These are phyloP conservation scores for Erebia ligea DNA, from an alignment of 2,888 invertebrate species.

Conservation along the genomic window DNA sequence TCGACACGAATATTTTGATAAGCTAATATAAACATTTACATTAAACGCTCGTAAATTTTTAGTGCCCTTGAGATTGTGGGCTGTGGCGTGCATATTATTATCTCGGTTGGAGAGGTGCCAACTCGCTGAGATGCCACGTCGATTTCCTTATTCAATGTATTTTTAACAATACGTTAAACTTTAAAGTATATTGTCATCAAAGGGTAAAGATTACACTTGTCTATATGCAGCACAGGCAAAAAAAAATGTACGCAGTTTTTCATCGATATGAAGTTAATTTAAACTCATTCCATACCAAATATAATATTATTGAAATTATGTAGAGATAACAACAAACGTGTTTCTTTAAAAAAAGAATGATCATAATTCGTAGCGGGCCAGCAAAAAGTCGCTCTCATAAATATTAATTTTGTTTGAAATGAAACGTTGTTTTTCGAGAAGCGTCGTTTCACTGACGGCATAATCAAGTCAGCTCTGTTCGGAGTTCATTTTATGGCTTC, in stretches of 20 bases:
- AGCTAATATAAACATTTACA: slow-evolving; percentile 50
- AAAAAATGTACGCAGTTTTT: neutral
- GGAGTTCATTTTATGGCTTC: slow-evolving; percentile 15
- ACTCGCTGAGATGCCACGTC: slow-evolving; percentile 60
- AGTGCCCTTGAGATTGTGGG: slow-evolving; percentile 65
- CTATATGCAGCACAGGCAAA: neutral
- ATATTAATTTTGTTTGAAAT: slow-evolving; percentile 20
- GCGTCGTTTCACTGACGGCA: slow-evolving; percentile 12
- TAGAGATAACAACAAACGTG: slow-evolving; percentile 6
- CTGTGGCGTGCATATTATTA: slow-evolving; percentile 54
- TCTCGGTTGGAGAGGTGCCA: slow-evolving; percentile 64
- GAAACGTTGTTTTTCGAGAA: slow-evolving; percentile 9
- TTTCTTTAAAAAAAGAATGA: slow-evolving; percentile 7
- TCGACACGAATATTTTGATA: slow-evolving; percentile 29
- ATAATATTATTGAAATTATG: slow-evolving; percentile 7
- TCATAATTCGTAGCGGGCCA: slow-evolving; percentile 2
- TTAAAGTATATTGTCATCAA: slow-evolving; percentile 3
- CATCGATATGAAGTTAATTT: neutral
- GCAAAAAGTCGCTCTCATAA: slow-evolving; percentile 5
- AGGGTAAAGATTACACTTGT: neutral
- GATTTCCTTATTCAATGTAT: slow-evolving; percentile 53
- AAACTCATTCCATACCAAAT: neutral
- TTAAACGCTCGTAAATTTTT: slow-evolving; percentile 52
- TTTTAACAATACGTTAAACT: slow-evolving; percentile 19
- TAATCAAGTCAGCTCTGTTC: slow-evolving; percentile 15